Evolutionary conservation across 2,888 invertebrate genomes (phyloP), one percentile per base, ranked within the genome.

Genomic region (Catocala sponsa): DNA sequence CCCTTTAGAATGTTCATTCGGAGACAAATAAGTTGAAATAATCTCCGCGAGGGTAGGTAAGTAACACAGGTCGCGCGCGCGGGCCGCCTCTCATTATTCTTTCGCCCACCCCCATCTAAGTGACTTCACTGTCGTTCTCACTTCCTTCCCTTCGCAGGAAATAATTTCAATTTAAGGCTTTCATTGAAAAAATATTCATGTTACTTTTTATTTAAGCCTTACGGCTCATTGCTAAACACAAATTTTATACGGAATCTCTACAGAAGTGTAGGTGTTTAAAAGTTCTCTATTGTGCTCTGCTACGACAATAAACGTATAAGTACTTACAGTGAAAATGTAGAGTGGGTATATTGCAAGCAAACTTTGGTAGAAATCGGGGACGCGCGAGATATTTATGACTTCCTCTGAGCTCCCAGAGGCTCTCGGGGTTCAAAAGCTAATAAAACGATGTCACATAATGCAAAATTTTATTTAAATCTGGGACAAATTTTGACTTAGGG

Each of bases 331-430:
- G 72, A 80, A 79, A 81, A 77, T 77, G 69, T 77, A 79, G 74
- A 77, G 70, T 63, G 66, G 64, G 78, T 79, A 81, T 80, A 85
- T 83, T 83, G 86, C 83, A 84, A 82, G 85, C 83, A 85, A 90
- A 89, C 85, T 90, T 88, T 82, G 82, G 83, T 78, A 80, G 83
- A 76, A 84, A 86, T 89, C 86, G 85, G 83, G 88, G 88, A 86
- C 87, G 88, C 87, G 87, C 78, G 79, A 83, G 85, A 89, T 88
- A 90, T 90, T 90, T 91, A 90, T 84, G 88, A 84, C 90, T 89
- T 91, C 90, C 90, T 85, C 80, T 76, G 77, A 73, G 80, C 81
- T 86, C 82, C 81, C 82, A 74, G 80, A 82, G 82, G 82, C 87
- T 85, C 86, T 87, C 83, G 80, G 79, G 84, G 83, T 86, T 89